Conservation (phyloP, 1,140 invertebrate species). For the Anoplophora glabripennis region DNA sequence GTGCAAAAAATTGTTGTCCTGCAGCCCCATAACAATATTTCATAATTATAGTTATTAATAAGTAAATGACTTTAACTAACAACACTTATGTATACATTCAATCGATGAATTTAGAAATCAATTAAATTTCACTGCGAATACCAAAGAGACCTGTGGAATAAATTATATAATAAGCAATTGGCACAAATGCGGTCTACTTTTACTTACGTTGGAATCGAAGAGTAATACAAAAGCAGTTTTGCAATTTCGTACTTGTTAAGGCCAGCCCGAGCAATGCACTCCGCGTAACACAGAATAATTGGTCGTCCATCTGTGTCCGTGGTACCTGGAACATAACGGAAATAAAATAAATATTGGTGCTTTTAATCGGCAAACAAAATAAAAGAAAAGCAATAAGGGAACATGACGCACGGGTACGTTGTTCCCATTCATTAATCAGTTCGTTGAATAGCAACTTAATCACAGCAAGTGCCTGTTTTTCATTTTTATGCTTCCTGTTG, state of each 20-base stretch:
- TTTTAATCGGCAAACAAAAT: not conserved
- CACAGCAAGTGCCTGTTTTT: conserved; percentile 10
- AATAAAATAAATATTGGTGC: not conserved
- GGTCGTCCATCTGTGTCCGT: conserved; percentile 52
- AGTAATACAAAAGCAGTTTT: conserved; percentile 57
- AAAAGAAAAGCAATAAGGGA: not conserved
- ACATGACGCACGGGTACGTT: not conserved
- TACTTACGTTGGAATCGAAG: conserved; percentile 56
- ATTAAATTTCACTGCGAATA: not conserved
- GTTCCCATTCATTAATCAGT: conserved; percentile 5
- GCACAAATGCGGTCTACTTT: too few species aligned
- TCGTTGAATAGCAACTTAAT: conserved; percentile 11
- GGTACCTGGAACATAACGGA: conserved; percentile 47
- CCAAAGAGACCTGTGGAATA: not conserved
- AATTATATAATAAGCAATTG: too few species aligned
- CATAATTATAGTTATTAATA: not conserved
- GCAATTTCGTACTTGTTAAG: conserved; percentile 57
- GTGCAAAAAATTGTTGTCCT: too few species aligned
- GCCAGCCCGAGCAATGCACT: conserved; percentile 51
- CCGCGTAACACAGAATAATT: conserved; percentile 55
- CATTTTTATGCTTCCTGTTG: conserved; percentile 22
- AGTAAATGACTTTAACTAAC: not conserved
- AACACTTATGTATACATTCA: not conserved
- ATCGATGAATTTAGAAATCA: not conserved
- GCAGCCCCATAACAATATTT: too few species aligned